These are phyloP conservation scores for Leucozona laternaria DNA, from an alignment of 2,888 invertebrate species.

Conservation along the genomic window DNA sequence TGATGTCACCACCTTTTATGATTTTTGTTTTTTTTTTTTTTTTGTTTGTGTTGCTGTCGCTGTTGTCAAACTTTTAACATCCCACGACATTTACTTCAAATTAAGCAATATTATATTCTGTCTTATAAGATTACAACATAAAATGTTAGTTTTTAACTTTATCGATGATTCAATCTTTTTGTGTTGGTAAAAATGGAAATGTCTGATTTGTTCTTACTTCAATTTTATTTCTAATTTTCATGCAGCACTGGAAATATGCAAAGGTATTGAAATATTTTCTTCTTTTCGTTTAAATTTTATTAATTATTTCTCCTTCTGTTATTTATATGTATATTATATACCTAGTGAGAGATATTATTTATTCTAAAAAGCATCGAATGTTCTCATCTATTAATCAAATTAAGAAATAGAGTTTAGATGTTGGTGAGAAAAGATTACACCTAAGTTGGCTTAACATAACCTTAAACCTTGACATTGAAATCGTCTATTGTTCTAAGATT, in stretches of 20 bases:
- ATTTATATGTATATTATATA: background rate
- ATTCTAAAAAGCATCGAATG: background rate
- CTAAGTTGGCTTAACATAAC: background rate
- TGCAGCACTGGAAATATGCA: slow-evolving; percentile 84
- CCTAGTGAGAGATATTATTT: background rate
- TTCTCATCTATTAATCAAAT: background rate
- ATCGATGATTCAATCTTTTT: slow-evolving; percentile 28
- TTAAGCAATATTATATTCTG: slow-evolving; percentile 4
- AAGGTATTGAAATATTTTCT: slow-evolving; percentile 80
- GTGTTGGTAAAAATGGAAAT: background rate
- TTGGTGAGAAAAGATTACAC: background rate
- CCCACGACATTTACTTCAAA: slow-evolving; percentile 36
- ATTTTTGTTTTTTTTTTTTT: slow-evolving; percentile 9
- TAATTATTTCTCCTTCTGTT: slow-evolving; percentile 22
- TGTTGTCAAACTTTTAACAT: slow-evolving; percentile 41
- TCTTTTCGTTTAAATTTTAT: slow-evolving; percentile 2
- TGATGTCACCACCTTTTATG: slow-evolving; percentile 56
- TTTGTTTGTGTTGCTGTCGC: too few species aligned
- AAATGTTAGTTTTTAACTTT: slow-evolving; percentile 17
- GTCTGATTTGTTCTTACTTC: background rate
- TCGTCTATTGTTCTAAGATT: too few species aligned
- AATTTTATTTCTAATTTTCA: slow-evolving; percentile 65
- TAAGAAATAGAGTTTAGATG: background rate
- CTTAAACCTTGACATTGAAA: background rate
- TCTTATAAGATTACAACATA: slow-evolving; percentile 16